Percentiles rank a stretch among this genome's conserved stretches.
Evolutionary conservation across 2,888 invertebrate genomes (phyloP).

Genomic region (Hydriomena furcata): DNA sequence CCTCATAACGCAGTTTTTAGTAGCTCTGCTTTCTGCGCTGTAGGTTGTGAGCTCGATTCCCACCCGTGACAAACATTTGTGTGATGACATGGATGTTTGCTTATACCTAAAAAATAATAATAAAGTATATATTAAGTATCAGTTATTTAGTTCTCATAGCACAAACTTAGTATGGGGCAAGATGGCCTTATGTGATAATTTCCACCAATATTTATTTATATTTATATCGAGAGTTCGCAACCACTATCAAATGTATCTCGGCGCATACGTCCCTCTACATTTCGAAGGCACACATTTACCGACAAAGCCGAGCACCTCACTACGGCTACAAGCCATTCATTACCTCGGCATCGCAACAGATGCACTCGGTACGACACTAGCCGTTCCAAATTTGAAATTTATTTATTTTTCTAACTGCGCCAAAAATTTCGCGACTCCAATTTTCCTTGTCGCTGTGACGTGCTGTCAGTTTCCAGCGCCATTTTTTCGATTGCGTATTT

Average conservation of each 20-base stretch:
- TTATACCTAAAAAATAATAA: too few species aligned
- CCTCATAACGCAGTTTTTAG: too few species aligned
- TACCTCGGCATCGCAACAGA: constrained; percentile 69
- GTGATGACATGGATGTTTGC: too few species aligned
- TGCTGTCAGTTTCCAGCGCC: constrained; percentile 57
- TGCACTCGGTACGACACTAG: constrained; percentile 64
- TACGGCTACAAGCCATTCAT: constrained; percentile 66
- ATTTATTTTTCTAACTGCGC: constrained; percentile 30
- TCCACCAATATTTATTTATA: too few species aligned
- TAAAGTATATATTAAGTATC: too few species aligned
- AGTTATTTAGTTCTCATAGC: too few species aligned
- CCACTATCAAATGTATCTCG: constrained; percentile 59
- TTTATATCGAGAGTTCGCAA: background rate
- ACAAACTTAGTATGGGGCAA: too few species aligned
- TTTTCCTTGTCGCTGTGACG: constrained; percentile 42
- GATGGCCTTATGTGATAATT: too few species aligned
- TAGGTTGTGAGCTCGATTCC: too few species aligned
- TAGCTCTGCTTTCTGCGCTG: too few species aligned
- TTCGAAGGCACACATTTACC: constrained; percentile 74
- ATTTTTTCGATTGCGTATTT: constrained; percentile 47
- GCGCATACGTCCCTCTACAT: constrained; percentile 55
- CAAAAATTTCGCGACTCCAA: constrained; percentile 26
- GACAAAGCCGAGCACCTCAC: constrained; percentile 76
- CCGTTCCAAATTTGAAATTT: constrained; percentile 31
- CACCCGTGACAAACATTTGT: too few species aligned